These are phyloP conservation scores for Melanotus villosus DNA, from an alignment of 2,888 invertebrate species.

Conservation along the genomic window DNA sequence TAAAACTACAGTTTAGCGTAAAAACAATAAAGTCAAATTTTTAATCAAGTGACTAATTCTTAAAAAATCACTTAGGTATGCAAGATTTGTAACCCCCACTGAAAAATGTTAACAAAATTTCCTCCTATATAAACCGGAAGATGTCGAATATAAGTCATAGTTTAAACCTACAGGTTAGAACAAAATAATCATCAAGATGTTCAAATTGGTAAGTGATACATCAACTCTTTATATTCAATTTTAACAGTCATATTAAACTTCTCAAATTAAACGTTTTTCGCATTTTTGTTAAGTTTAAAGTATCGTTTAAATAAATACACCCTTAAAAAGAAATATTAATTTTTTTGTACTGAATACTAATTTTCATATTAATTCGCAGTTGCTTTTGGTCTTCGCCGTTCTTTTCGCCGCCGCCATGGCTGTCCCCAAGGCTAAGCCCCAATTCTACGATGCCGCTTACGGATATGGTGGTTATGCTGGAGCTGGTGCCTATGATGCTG, in stretches of 20 bases:
- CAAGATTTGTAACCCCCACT: background rate
- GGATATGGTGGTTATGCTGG: too few species aligned
- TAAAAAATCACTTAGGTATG: too few species aligned
- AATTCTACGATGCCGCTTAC: slow-evolving; percentile 52
- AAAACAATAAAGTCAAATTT: too few species aligned
- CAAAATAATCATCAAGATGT: slow-evolving; percentile 18
- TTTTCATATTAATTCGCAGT: slow-evolving; percentile 26
- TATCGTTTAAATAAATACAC: too few species aligned
- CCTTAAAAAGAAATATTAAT: too few species aligned
- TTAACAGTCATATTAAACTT: background rate
- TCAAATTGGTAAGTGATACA: slow-evolving; percentile 19
- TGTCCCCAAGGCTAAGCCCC: slow-evolving; percentile 66
- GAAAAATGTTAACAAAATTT: background rate
- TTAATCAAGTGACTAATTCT: too few species aligned
- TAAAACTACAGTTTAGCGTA: too few species aligned
- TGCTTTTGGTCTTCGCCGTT: slow-evolving; percentile 60
- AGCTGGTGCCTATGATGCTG: slow-evolving; percentile 51
- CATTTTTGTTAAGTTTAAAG: too few species aligned
- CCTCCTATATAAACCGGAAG: background rate
- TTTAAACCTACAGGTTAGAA: background rate
- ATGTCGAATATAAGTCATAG: background rate
- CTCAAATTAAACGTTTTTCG: too few species aligned
- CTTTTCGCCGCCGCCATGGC: slow-evolving; percentile 72
- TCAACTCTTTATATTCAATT: background rate
- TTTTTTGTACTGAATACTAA: background rate